Evolutionary conservation across 2,113 vertebrate species (phyloP), one percentile per base, ranked within the genome.

Genomic region (Pygoscelis adeliae): DNA sequence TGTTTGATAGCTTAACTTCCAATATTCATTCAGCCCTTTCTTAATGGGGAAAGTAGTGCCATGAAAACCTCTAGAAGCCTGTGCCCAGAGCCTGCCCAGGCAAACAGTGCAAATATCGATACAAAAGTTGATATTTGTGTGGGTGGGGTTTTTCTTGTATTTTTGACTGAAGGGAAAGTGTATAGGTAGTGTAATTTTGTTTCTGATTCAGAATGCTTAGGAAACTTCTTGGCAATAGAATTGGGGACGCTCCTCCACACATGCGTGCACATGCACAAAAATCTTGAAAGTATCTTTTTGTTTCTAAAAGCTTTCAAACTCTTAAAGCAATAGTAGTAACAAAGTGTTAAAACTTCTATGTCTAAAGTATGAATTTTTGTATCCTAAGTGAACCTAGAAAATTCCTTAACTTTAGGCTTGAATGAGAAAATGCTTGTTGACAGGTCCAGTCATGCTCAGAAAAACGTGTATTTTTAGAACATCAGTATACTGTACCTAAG

Each of bases 401-500:
- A 94, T 91, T 52, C 69, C 62, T 46, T n/a, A 80, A 86, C 87
- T 56, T 90, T 13, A 73, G 83, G 66, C 71, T 93, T 91, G 77
- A 91, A 87, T 83, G 86, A 88, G 52, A 73, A 93, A 73, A 88
- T 94, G 47, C 40, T 58, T 93, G 46, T 83, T 96, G 91, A 58
- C 91, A 74, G 46, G 90, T 96, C 83, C 94, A 84, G 84, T 95
- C 93, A 94, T 76, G 94, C 84, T 93, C 73, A 66, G 83, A 94
- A 94, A 94, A 91, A 88, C 67, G 52, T 90, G 17, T 77, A 38
- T 84, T 93, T 96, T 89, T 94, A 96, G 91, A 96, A 96, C 67
- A 87, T 5, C 50, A 69, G 79, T 32, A 20, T 90, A 55, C 70
- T 87, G 56, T 82, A 90, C 67, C 23, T n/a, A 63, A 86, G 61